phyloP scores from a whole-genome alignment of 2,797 vertebrate genomes.

The Galago senegalensis region DNA sequence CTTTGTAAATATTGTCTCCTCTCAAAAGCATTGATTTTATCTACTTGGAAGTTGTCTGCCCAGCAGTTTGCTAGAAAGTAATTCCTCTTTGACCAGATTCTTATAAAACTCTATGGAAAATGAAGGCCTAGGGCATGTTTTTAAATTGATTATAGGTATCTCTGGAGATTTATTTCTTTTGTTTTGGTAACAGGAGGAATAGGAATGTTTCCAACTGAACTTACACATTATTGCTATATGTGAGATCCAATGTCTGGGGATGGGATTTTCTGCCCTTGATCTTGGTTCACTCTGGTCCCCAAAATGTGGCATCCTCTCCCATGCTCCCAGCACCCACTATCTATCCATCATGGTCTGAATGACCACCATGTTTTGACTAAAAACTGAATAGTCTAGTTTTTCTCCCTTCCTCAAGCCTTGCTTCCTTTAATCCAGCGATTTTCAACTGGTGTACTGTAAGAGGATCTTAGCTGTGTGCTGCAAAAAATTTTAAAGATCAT shows the following conservation, averaged over 20 bases:
- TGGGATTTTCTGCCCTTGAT: neutral
- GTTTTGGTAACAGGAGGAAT: slow-evolving; percentile 12
- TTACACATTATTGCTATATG: neutral
- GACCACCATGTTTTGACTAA: neutral
- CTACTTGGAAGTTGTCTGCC: neutral
- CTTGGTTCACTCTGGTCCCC: neutral
- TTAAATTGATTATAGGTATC: neutral
- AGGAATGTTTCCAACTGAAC: neutral
- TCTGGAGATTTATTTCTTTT: neutral
- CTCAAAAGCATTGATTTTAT: slow-evolving; percentile 25
- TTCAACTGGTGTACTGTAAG: too few relatives aligned
- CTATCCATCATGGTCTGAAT: neutral
- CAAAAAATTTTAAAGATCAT: too few relatives aligned
- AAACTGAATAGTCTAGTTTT: neutral
- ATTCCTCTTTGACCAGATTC: slow-evolving; percentile 4
- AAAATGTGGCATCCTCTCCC: neutral
- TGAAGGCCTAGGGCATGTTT: neutral
- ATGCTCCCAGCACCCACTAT: too few relatives aligned
- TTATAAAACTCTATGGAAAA: neutral
- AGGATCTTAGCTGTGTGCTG: too few relatives aligned
- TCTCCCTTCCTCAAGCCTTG: neutral
- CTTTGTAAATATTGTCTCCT: neutral
- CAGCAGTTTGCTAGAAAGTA: neutral
- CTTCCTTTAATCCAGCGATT: neutral
- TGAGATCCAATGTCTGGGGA: neutral